Evolutionary conservation across 2,888 invertebrate genomes (phyloP), one percentile per base, ranked within the genome.

Genomic region (Pristionchus exspectatus): DNA sequence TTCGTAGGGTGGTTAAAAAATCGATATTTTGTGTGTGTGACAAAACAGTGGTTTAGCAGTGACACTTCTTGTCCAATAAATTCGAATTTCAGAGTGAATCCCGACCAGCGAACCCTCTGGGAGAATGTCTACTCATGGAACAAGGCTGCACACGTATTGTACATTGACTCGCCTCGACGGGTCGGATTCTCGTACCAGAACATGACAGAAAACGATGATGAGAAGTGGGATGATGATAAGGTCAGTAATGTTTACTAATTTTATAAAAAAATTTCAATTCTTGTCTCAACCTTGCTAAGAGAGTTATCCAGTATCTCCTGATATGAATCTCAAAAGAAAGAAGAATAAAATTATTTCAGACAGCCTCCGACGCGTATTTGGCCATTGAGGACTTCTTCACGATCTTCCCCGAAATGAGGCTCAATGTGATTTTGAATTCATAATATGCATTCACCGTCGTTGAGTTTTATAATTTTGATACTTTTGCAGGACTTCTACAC

Each of bases 131-230:
- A 85, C 89, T 81, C 84, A 21, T 72, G 84, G 84, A 88, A 88
- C 44, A 88, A 88, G 95, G 92, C 95, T 21, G 95, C 96, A 18
- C 96, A 96, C 92, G 95, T 96, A 90, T 89, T 96, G 87, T 96
- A 95, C 93, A 91, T 96, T 90, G 96, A 96, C 92, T 95, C 96
- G 2, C 96, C 96, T 50, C 95, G 96, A 59, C 96, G 96, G 88
- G 96, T 96, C 77, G 96, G 96, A 12, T 96, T 95, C 93, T 96
- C 96, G 2, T 88, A 88, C 18, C 95, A 95, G 38, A 93, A 93
- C 74, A 95, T 87, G 56, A 92, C 90, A 7, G 91, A 90, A 63
- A 93, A 92, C 90, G 90, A 91, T 27, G 93, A 93, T 54, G 91
- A 90, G 0, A 74, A 72, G 1, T 94, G 91, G 91, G 92, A 93